Evolutionary conservation across 1,140 invertebrate species (phyloP), one percentile per base, ranked within the genome.

Genomic region (Papilio helenus): DNA sequence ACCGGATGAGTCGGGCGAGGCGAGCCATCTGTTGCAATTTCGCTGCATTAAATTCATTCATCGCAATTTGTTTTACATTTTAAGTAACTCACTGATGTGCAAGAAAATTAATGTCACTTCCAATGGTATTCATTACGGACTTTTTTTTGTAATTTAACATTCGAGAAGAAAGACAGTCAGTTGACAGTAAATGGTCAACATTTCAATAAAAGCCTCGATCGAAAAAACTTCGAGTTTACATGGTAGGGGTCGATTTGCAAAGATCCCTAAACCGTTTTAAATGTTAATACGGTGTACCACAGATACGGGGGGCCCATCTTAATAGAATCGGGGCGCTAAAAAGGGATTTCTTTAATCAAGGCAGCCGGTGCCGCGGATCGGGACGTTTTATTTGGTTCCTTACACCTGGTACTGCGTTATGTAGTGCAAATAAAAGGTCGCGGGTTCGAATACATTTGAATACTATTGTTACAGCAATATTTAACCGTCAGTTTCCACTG

Each of bases 231-330:
- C 72, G 72, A 74, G 39, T 74, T 20, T 26, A 8, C 23, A 26
- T 74, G 44, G 72, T 74, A 49, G 72, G 72, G 72, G 72, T 74
- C 39, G 72, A 46, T 74, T 74, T 44, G 72, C 72, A 74, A 74
- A 74, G 72, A 74, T 46, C 72, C 72, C 72, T 74, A 74, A 74
- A 74, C 72, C 72, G 72, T 74, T 74, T 74, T 74, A 74, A 74
- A 74, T 74, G 72, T 46, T 74, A 74, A 74, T 74, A 74, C 72
- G 72, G 72, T 74, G 72, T 74, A 74, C 72, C 72, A 44, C 72
- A 74, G 72, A 74, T 74, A 74, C 72, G 42, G 72, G 44, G 42
- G 72, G 72, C 72, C 42, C 72, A 74, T 74, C 72, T 74, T 74
- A 51, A 74, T 74, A 44, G 72, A 74, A 74, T 74, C 72, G 72